Evolutionary conservation across 2,113 vertebrate genomes (phyloP).

Genomic region (Apodemus speciosus): DNA sequence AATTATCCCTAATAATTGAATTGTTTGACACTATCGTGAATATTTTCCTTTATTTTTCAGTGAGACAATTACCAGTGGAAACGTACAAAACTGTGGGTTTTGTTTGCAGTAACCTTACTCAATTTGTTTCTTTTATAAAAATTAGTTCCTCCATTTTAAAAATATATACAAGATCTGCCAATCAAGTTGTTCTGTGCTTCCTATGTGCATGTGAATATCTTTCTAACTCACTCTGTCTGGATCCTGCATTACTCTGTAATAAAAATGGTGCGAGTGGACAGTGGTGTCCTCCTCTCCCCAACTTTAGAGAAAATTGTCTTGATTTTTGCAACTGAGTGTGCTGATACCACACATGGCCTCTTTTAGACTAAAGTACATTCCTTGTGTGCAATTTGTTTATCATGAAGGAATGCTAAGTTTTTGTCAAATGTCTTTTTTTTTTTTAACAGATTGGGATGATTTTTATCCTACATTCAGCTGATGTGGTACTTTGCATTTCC

Average conservation of each 20-base stretch:
- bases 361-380: neutral
- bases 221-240: neutral
- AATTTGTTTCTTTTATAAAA: neutral
- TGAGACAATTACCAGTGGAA: neutral
- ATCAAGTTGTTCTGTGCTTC: neutral
- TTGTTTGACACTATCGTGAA: neutral
- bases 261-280: neutral
- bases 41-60: neutral
- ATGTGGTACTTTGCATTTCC: neutral
- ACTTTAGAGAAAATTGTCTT: neutral
- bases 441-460: neutral
- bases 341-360: neutral
- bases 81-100: neutral
- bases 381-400: neutral
- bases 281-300: neutral
- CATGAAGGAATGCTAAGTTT: neutral
- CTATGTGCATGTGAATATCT: neutral
- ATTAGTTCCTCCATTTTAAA: neutral
- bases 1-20: neutral
- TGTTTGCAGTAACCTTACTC: neutral
- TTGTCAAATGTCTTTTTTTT: neutral
- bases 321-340: neutral
- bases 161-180: too few species aligned
- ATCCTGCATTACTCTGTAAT: too few species aligned
- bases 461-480: neutral